Evolutionary conservation across 1,140 invertebrate species (phyloP).

Genomic region (Drosophila azteca): DNA sequence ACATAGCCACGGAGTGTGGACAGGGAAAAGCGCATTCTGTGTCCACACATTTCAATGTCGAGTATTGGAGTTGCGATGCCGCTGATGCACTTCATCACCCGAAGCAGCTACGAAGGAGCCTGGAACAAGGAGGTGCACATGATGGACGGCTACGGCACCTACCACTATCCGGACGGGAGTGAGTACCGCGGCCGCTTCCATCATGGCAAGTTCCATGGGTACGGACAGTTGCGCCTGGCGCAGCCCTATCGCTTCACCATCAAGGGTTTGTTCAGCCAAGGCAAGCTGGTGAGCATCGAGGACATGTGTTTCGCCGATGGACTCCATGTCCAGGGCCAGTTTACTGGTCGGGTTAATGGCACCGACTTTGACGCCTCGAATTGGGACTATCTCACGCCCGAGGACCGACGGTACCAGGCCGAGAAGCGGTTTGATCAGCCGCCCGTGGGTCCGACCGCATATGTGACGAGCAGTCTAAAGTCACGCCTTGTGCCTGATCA

Average conservation of each 20-base stretch:
- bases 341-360: conserved; percentile 21
- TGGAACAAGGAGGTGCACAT: conserved; percentile 52
- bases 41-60: no score
- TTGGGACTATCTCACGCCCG: conserved; percentile 61
- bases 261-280: conserved; percentile 56
- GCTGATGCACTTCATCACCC: conserved; percentile 47
- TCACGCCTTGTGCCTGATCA: conserved; percentile 26
- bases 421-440: conserved; percentile 55
- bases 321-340: conserved; percentile 46
- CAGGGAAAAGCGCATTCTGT: not conserved
- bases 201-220: conserved; percentile 65
- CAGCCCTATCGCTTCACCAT: conserved; percentile 65
- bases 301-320: conserved; percentile 74
- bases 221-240: conserved; percentile 57
- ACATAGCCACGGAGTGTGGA: not conserved
- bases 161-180: conserved; percentile 71
- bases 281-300: conserved; percentile 53
- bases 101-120: conserved; percentile 64
- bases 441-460: conserved; percentile 63
- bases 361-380: conserved; percentile 37
- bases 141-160: conserved; percentile 72
- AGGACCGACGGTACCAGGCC: conserved; percentile 63
- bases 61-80: not conserved
- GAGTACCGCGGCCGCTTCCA: conserved; percentile 67
- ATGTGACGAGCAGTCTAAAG: conserved; percentile 43